A percentile compares a stretch with the other conserved stretches of the same genome.
Evolutionary conservation across 2,797 vertebrate species (phyloP).

Genomic region (Falco columbarius): DNA sequence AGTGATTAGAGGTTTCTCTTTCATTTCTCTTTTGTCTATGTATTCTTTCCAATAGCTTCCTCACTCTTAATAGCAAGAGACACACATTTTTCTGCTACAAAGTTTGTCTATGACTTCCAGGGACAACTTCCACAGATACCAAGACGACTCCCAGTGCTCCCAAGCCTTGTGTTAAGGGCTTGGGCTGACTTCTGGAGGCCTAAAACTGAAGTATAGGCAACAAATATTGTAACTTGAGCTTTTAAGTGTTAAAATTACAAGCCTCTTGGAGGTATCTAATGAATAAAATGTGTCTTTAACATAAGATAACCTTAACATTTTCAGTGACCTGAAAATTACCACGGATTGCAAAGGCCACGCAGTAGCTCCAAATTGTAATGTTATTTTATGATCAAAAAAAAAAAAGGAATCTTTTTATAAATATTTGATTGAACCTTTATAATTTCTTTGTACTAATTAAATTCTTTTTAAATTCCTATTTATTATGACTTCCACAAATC

Average conservation of each 20-base stretch:
- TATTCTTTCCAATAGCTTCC: not conserved
- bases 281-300: not conserved
- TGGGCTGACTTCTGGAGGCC: not conserved
- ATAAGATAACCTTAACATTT: not conserved
- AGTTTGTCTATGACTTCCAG: not conserved
- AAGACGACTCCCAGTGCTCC: not conserved
- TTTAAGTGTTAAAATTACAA: not conserved
- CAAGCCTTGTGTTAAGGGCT: not conserved
- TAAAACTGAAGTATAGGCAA: not conserved
- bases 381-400: not conserved
- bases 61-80: not conserved
- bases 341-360: not conserved
- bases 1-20: not conserved
- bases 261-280: not conserved
- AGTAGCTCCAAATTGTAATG: not conserved
- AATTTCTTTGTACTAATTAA: not conserved
- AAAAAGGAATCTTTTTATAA: not conserved
- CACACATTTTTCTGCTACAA: rapidly evolving
- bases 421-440: not conserved
- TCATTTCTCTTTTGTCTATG: not conserved
- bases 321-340: not conserved
- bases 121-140: not conserved
- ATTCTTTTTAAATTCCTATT: not conserved
- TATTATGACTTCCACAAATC: not conserved
- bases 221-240: not conserved